Conservation (phyloP, 2,113 vertebrate genomes). For the Oncorhynchus keta region DNA sequence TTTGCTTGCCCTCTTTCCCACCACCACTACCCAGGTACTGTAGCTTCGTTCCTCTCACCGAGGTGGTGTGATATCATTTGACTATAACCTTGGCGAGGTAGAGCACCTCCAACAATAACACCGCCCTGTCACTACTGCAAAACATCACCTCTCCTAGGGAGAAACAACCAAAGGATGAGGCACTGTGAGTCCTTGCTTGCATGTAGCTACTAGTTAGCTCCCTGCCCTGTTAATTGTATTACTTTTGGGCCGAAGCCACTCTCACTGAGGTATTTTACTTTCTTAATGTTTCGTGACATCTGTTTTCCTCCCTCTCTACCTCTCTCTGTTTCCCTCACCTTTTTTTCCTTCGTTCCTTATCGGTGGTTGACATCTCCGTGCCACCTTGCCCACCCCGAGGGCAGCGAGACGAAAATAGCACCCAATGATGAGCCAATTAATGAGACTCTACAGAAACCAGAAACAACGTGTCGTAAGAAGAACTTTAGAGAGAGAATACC, state of each 20-base stretch:
- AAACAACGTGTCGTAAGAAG: too few relatives aligned
- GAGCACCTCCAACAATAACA: constrained; percentile 66
- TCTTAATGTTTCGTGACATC: constrained; percentile 14
- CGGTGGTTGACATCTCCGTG: constrained; percentile 34
- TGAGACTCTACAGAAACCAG: constrained; percentile 20
- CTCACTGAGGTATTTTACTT: constrained; percentile 13
- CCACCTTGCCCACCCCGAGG: constrained; percentile 45
- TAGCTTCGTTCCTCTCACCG: constrained; percentile 39
- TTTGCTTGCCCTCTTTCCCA: constrained; percentile 18
- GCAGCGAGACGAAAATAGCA: constrained; percentile 51
- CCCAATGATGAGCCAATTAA: constrained; percentile 41
- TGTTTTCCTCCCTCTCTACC: not conserved
- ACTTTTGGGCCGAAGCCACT: constrained; percentile 7
- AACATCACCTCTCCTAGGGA: constrained; percentile 50
- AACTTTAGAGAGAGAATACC: too few relatives aligned
- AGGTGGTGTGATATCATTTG: constrained; percentile 61
- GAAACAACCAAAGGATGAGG: constrained; percentile 21
- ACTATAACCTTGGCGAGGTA: constrained; percentile 71
- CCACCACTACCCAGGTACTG: constrained; percentile 18
- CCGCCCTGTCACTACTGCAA: constrained; percentile 62
- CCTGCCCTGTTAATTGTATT: constrained; percentile 27
- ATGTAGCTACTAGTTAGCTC: not conserved
- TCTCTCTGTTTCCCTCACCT: constrained; percentile 11
- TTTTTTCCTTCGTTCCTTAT: constrained; percentile 13
- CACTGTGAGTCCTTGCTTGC: constrained; percentile 9